These are phyloP conservation scores for Drosophila colorata DNA, from an alignment of 2,888 invertebrate species.

Conservation along the genomic window DNA sequence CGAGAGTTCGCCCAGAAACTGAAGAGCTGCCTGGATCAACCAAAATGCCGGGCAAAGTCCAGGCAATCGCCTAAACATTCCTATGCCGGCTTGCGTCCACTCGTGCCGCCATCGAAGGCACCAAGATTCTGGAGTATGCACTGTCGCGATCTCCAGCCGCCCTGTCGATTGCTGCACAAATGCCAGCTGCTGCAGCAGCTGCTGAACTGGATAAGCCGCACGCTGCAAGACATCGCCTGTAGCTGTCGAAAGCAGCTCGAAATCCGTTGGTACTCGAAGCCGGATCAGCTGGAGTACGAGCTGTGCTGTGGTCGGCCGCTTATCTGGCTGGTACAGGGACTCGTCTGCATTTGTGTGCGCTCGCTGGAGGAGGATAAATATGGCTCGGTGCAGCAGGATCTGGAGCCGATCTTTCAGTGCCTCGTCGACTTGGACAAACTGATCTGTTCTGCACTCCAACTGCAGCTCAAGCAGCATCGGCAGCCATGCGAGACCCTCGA, in stretches of 20 bases:
- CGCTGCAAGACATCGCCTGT: not conserved
- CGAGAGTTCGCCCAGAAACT: not conserved
- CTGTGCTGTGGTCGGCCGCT: conserved; percentile 4
- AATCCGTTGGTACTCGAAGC: too few relatives aligned
- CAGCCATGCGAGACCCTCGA: not conserved
- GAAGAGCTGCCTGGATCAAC: not conserved
- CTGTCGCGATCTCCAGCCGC: not conserved
- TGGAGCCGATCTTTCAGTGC: conserved; percentile 7
- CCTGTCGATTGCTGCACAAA: too few relatives aligned
- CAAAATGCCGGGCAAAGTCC: not conserved
- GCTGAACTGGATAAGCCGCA: not conserved
- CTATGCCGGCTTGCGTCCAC: not conserved
- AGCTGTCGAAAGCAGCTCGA: not conserved
- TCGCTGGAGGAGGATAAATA: conserved; percentile 13
- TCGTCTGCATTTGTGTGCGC: conserved; percentile 22
- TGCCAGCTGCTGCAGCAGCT: not conserved
- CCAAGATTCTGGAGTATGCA: not conserved
- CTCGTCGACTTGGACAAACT: conserved; percentile 6
- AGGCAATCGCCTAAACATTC: too few relatives aligned
- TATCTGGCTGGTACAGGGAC: conserved; percentile 23
- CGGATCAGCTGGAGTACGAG: conserved; percentile 2
- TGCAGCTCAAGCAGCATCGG: not conserved
- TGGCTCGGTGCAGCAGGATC: conserved; percentile 8
- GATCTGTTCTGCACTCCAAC: not conserved
- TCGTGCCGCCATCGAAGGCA: not conserved